These are phyloP conservation scores for Punctoribates punctum DNA, from an alignment of 2,888 invertebrate genomes.

Conservation along the genomic window DNA sequence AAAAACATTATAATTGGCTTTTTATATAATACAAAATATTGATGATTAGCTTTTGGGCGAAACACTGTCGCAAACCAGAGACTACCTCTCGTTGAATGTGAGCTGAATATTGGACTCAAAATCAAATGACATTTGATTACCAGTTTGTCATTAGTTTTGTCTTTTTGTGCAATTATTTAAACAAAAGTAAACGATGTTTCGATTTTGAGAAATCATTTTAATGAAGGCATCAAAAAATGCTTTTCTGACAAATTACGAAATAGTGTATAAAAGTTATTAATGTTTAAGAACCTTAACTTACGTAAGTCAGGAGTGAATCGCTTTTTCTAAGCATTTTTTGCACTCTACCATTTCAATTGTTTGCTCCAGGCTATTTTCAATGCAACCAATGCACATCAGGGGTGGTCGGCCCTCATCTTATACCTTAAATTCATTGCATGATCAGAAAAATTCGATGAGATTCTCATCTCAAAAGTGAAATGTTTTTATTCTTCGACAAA, in stretches of 20 bases:
- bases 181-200: not conserved
- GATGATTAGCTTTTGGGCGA: constrained; percentile 37
- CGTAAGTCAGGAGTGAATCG: constrained; percentile 30
- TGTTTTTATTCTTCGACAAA: no score
- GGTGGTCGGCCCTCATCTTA: constrained; percentile 10
- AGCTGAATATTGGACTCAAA: not conserved
- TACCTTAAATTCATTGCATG: not conserved
- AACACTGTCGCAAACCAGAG: not conserved
- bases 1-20: constrained; percentile 37
- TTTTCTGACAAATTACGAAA: constrained; percentile 23
- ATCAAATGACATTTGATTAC: constrained; percentile 30
- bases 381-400: constrained; percentile 23
- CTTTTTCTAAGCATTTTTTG: not conserved
- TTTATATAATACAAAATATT: constrained; percentile 31
- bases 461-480: no score
- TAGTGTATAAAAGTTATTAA: constrained; percentile 28
- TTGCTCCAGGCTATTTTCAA: constrained; percentile 3
- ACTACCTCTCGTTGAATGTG: not conserved
- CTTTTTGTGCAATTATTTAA: not conserved
- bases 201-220: not conserved
- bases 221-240: constrained; percentile 32
- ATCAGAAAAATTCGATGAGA: not conserved
- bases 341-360: not conserved
- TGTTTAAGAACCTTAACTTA: constrained; percentile 1
- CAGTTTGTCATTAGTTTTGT: constrained; percentile 30